phyloP scores from a whole-genome alignment of 1,140 invertebrate species.

The Cryptotermes secundus region DNA sequence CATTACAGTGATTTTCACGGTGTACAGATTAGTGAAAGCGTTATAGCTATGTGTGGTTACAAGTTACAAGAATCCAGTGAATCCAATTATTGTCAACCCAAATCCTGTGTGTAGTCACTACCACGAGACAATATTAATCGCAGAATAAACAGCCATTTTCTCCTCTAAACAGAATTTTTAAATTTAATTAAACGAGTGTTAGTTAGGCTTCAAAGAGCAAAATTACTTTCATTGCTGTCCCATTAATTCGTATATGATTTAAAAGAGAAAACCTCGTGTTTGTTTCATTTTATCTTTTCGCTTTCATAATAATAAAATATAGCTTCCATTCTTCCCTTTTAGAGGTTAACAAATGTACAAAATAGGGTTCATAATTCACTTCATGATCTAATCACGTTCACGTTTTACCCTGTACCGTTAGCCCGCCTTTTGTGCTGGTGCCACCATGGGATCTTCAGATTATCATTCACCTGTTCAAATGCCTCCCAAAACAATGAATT shows the following conservation, averaged over 20 bases:
- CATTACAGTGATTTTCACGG: too few species aligned
- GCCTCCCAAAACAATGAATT: background rate
- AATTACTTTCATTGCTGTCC: background rate
- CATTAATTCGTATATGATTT: background rate
- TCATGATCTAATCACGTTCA: background rate
- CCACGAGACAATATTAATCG: too few species aligned
- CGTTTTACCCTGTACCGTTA: background rate
- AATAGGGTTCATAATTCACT: background rate
- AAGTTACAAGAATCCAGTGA: too few species aligned
- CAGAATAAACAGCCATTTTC: too few species aligned
- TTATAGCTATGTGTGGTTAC: too few species aligned
- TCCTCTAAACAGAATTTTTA: too few species aligned
- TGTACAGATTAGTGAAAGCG: too few species aligned
- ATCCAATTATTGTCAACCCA: too few species aligned
- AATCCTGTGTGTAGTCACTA: too few species aligned
- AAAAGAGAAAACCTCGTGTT: background rate
- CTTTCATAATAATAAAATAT: too few species aligned
- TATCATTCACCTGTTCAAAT: constrained; percentile 3
- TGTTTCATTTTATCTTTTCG: background rate
- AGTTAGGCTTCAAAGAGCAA: too few species aligned
- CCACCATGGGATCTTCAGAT: background rate
- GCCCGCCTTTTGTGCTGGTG: background rate
- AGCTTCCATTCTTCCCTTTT: background rate
- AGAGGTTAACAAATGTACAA: background rate
- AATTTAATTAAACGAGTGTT: too few species aligned